phyloP scores from a whole-genome alignment of 1,140 invertebrate genomes.

The Chionoecetes opilio region DNA sequence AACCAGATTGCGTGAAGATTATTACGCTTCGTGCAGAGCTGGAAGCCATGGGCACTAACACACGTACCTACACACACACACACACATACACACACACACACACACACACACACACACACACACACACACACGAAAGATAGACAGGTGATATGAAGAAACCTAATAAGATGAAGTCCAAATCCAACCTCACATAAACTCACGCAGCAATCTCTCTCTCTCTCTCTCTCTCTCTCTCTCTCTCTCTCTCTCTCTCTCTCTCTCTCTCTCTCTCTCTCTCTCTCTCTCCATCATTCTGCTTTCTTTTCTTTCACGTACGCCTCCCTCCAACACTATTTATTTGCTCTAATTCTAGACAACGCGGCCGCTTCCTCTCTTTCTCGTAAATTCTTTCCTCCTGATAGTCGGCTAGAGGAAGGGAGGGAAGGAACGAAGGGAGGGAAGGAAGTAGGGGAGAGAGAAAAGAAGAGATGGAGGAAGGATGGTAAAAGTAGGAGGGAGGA shows the following conservation, averaged over 20 bases:
- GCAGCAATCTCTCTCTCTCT: no score
- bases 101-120: no score
- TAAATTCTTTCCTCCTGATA: neutral
- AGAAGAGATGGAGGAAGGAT: neutral
- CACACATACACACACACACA: no score
- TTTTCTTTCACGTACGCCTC: neutral
- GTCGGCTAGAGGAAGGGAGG: neutral
- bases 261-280: neutral
- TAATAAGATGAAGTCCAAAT: no score
- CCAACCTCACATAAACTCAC: no score
- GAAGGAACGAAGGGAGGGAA: neutral
- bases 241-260: neutral
- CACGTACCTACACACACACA: neutral
- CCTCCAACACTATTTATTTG: neutral
- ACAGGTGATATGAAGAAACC: no score
- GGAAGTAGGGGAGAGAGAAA: neutral
- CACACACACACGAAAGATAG: no score
- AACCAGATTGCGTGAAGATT: no score
- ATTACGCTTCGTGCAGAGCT: no score
- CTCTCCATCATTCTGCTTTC: neutral
- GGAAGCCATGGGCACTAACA: neutral
- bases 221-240: neutral
- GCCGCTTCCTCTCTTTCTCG: neutral
- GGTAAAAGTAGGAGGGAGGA: neutral
- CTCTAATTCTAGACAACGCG: neutral